Conservation (phyloP, 2,888 invertebrate genomes). For the Zonitis immaculata region DNA sequence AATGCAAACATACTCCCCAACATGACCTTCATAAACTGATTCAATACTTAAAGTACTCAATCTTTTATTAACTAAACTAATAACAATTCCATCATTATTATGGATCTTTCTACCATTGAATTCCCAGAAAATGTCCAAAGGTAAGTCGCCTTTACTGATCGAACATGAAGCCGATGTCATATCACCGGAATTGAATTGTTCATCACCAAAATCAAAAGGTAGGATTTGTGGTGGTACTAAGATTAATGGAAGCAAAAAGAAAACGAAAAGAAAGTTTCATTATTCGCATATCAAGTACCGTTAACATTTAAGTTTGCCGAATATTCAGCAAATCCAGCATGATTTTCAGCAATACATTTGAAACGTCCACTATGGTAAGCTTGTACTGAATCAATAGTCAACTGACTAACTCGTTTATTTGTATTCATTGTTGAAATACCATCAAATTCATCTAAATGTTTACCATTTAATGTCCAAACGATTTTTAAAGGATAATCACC, state of each 20-base stretch:
- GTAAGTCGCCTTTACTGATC: slow-evolving; percentile 64
- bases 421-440: slow-evolving; percentile 56
- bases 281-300: slow-evolving; percentile 50
- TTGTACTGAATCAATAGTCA: slow-evolving; percentile 60
- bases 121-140: slow-evolving; percentile 59
- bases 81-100: slow-evolving; percentile 32
- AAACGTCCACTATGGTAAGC: slow-evolving; percentile 60
- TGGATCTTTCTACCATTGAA: slow-evolving; percentile 50
- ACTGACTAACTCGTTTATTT: slow-evolving; percentile 59
- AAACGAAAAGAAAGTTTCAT: slow-evolving; percentile 1
- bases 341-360: slow-evolving; percentile 60
- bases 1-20: slow-evolving; percentile 53
- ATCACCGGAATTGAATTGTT: slow-evolving; percentile 63
- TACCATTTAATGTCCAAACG: slow-evolving; percentile 61
- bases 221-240: slow-evolving; percentile 50
- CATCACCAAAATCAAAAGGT: slow-evolving; percentile 58
- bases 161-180: slow-evolving; percentile 65
- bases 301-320: slow-evolving; percentile 63
- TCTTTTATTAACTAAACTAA: slow-evolving; percentile 47
- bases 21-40: slow-evolving; percentile 50
- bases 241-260: too few species aligned
- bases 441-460: slow-evolving; percentile 48
- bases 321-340: slow-evolving; percentile 59
- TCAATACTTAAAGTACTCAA: slow-evolving; percentile 53
- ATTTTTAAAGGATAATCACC: slow-evolving; percentile 76